phyloP scores from a whole-genome alignment of 2,888 invertebrate species.

The Hirtodrosophila confusa region DNA sequence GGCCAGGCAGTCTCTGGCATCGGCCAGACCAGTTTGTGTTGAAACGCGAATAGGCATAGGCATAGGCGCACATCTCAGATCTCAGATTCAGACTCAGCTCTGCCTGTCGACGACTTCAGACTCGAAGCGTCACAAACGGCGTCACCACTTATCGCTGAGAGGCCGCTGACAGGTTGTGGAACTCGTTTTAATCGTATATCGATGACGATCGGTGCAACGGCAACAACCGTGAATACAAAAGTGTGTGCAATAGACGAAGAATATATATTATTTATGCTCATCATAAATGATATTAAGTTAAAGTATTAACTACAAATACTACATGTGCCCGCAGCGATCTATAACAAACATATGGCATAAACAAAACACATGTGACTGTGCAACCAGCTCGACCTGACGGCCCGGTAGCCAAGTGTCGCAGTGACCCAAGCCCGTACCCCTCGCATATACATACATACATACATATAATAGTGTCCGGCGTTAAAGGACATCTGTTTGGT shows the following conservation, averaged over 20 bases:
- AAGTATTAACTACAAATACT: conserved; percentile 10
- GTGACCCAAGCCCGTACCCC: conserved; percentile 28
- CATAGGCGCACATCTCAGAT: conserved; percentile 80
- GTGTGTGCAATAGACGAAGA: conserved; percentile 33
- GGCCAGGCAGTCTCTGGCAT: conserved; percentile 40
- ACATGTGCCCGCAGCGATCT: background rate
- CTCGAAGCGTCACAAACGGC: conserved; percentile 17
- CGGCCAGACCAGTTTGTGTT: conserved; percentile 82
- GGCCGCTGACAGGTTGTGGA: conserved; percentile 68
- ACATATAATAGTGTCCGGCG: conserved; percentile 48
- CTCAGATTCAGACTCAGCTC: conserved; percentile 15
- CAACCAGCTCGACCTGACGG: conserved; percentile 24
- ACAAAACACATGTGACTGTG: conserved; percentile 22
- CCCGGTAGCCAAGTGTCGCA: conserved; percentile 21
- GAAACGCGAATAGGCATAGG: conserved; percentile 83
- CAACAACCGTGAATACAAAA: conserved; percentile 12
- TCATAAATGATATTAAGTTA: too few relatives aligned
- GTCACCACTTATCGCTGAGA: conserved; percentile 17
- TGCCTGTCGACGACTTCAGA: conserved; percentile 42
- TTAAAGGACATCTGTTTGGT: conserved; percentile 37
- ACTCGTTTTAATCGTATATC: conserved; percentile 54
- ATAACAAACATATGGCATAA: conserved; percentile 3
- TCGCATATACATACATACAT: too few relatives aligned
- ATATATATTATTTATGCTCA: too few relatives aligned
- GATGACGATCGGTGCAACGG: conserved; percentile 40